Evolutionary conservation across 2,113 vertebrate species (phyloP), one percentile per base, ranked within the genome.

Genomic region (Hyperopisus bebe): DNA sequence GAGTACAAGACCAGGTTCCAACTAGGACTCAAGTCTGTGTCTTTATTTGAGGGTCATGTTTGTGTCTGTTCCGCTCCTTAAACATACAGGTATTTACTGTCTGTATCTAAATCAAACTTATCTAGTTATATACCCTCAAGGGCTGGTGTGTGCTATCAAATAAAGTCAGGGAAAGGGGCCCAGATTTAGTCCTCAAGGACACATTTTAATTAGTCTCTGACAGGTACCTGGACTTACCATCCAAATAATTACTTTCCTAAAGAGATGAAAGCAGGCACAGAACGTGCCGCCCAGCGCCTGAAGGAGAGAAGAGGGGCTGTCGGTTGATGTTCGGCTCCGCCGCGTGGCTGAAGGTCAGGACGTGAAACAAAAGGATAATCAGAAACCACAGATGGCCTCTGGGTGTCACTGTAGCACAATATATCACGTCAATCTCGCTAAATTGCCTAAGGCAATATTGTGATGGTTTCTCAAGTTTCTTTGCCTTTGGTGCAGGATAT

Each of bases 391-490:
- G 27, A 19, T 87, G 13, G 48, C 47, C 85, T 53, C 85, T 53
- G n/a, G 85, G 50, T 87, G 85, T 53, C 85, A 35, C 85, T 87
- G 85, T 55, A 53, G 50, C 27, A 35, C n/a, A 87, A 87, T 39
- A 19, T 35, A 53, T 87, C 48, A 35, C 85, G 15, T 53, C 47
- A 27, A 53, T 35, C 17, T 15, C 27, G 27, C 15, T 13, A 53
- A 53, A 87, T 27, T 7, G 50, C 85, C 47, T 21, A 21, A 87
- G 50, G 50, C n/a, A 21, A 48, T 15, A 19, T 47, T 50, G 27
- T 21, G 15, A 27, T 9, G 31, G 13, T 27, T 55, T 53, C 13
- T 87, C 50, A 87, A 39, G 31, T 35, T 55, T 53, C 31, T 35
- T 21, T 39, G 50, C 27, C 48, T 87, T 17, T 87, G 85, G 83